Conservation (phyloP, 2,888 invertebrate genomes). For the Phaedon cochleariae region DNA sequence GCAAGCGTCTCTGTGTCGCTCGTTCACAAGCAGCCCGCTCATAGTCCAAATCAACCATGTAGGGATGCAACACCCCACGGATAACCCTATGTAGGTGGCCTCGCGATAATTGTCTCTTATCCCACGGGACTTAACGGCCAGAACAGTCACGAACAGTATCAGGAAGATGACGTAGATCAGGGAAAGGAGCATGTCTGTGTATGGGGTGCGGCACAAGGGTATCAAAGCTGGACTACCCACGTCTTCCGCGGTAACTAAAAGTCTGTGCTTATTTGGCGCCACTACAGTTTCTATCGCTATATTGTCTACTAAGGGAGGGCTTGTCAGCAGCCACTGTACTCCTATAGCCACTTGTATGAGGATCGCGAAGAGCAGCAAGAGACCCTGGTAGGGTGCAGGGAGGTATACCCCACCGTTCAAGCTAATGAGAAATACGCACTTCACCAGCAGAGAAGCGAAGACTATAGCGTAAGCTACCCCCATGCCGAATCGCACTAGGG, state of each 20-base stretch:
- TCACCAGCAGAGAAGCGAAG: constrained; percentile 90
- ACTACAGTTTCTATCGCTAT: constrained; percentile 57
- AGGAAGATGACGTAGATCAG: constrained; percentile 86
- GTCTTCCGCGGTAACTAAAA: constrained; percentile 58
- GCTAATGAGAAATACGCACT: constrained; percentile 92
- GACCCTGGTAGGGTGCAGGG: constrained; percentile 90
- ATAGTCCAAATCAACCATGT: constrained; percentile 88
- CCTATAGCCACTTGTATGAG: constrained; percentile 89
- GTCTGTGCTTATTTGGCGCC: constrained; percentile 58
- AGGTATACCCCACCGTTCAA: constrained; percentile 91
- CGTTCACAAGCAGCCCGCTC: constrained; percentile 80
- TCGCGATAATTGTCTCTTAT: constrained; percentile 94
- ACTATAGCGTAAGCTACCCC: constrained; percentile 86
- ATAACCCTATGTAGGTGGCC: constrained; percentile 90
- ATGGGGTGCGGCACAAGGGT: constrained; percentile 72
- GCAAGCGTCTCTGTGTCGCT: constrained; percentile 85
- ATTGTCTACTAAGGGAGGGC: constrained; percentile 72
- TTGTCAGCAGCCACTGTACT: constrained; percentile 84
- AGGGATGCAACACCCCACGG: constrained; percentile 85
- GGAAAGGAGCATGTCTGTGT: constrained; percentile 78
- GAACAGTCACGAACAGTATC: constrained; percentile 82
- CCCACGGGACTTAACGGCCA: constrained; percentile 85
- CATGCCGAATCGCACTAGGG: constrained; percentile 81
- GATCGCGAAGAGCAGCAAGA: constrained; percentile 89
- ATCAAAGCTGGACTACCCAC: constrained; percentile 47